phyloP scores from a whole-genome alignment of 2,113 vertebrate genomes.

The Lucifuga dentata region DNA sequence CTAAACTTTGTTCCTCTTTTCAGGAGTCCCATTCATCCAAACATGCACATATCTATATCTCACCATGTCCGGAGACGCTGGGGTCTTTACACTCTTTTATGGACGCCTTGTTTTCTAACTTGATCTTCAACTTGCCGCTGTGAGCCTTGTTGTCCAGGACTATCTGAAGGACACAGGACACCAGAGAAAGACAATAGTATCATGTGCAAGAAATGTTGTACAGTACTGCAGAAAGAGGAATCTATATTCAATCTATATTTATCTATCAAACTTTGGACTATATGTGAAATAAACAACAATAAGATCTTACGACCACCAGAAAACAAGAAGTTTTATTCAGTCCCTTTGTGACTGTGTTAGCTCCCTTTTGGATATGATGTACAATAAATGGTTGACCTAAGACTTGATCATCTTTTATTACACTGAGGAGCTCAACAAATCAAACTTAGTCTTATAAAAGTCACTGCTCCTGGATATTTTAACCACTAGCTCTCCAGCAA shows the following conservation, averaged over 20 bases:
- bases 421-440: too few relatives aligned
- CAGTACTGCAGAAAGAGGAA: too few relatives aligned
- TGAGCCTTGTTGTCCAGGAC: conserved; percentile 92
- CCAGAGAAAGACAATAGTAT: neutral
- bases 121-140: conserved; percentile 92
- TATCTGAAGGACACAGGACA: conserved; percentile 66
- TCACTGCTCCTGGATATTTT: neutral
- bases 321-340: too few relatives aligned
- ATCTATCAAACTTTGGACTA: too few relatives aligned
- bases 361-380: too few relatives aligned
- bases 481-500: too few relatives aligned
- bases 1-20: neutral
- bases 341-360: too few relatives aligned
- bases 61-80: conserved; percentile 89
- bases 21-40: neutral
- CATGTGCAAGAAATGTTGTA: neutral
- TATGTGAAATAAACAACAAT: too few relatives aligned
- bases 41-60: conserved; percentile 52
- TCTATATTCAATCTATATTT: too few relatives aligned
- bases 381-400: too few relatives aligned
- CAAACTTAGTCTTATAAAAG: neutral
- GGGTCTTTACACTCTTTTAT: conserved; percentile 92
- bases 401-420: too few relatives aligned
- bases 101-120: conserved; percentile 85
- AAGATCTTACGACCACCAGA: too few relatives aligned